Evolutionary conservation across 1,140 invertebrate genomes (phyloP).

Genomic region (Ladona fulva): DNA sequence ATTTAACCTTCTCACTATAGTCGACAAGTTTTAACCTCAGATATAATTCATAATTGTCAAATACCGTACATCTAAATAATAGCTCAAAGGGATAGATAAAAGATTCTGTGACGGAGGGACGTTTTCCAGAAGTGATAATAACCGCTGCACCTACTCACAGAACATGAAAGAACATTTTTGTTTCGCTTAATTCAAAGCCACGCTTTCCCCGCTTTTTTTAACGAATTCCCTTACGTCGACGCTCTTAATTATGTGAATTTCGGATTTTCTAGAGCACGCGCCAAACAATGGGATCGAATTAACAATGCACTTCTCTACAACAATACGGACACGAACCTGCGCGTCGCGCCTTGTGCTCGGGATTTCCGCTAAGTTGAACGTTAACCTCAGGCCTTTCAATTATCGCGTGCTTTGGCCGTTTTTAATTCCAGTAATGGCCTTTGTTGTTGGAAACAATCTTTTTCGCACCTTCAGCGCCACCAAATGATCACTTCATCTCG

Average conservation of each 20-base stretch:
- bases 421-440: not conserved
- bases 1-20: too few relatives aligned
- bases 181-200: too few relatives aligned
- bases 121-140: too few relatives aligned
- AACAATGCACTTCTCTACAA: not conserved
- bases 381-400: not conserved
- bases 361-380: not conserved
- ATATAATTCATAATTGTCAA: too few relatives aligned
- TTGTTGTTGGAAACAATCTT: not conserved
- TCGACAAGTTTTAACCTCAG: too few relatives aligned
- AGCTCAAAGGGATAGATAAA: too few relatives aligned
- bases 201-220: not conserved
- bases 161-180: too few relatives aligned
- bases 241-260: not conserved
- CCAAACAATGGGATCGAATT: not conserved
- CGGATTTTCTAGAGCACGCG: not conserved
- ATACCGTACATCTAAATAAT: too few relatives aligned
- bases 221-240: not conserved
- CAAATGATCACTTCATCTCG: constrained; percentile 9
- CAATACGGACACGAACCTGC: not conserved
- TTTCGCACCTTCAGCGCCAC: not conserved
- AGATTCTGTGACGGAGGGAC: too few relatives aligned
- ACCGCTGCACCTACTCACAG: too few relatives aligned
- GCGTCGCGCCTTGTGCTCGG: not conserved
- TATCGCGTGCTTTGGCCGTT: not conserved